These are phyloP conservation scores for Tinamus guttatus DNA, from an alignment of 2,113 vertebrate genomes.

Conservation along the genomic window DNA sequence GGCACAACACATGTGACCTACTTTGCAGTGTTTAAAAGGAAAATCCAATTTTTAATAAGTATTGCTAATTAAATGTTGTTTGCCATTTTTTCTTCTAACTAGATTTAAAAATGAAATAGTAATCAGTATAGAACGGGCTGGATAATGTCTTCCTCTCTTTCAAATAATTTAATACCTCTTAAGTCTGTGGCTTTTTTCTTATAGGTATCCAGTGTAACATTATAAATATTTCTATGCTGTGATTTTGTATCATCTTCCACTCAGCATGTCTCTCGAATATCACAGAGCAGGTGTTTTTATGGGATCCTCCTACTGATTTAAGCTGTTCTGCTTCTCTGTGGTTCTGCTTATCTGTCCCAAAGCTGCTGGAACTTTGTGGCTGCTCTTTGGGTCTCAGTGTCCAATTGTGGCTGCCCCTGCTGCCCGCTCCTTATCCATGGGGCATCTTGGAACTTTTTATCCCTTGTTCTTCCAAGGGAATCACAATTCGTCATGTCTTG, in stretches of 20 bases:
- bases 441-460: neutral
- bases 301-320: neutral
- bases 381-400: neutral
- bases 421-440: neutral
- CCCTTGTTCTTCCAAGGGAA: neutral
- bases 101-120: neutral
- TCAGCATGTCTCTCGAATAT: neutral
- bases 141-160: neutral
- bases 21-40: conserved; percentile 23
- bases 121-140: neutral
- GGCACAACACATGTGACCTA: neutral
- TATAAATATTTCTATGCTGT: neutral
- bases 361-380: neutral
- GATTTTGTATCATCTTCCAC: neutral
- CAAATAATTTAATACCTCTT: neutral
- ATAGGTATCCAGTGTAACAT: neutral
- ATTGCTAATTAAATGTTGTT: neutral
- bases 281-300: neutral
- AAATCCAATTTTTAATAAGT: conserved; percentile 4
- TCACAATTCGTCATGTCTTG: neutral
- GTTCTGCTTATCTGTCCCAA: neutral
- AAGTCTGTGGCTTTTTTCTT: neutral
- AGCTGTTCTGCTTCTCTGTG: neutral
- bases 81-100: neutral
- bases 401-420: neutral